Evolutionary conservation across 2,888 invertebrate genomes (phyloP).

Genomic region (Monopis laevigella): DNA sequence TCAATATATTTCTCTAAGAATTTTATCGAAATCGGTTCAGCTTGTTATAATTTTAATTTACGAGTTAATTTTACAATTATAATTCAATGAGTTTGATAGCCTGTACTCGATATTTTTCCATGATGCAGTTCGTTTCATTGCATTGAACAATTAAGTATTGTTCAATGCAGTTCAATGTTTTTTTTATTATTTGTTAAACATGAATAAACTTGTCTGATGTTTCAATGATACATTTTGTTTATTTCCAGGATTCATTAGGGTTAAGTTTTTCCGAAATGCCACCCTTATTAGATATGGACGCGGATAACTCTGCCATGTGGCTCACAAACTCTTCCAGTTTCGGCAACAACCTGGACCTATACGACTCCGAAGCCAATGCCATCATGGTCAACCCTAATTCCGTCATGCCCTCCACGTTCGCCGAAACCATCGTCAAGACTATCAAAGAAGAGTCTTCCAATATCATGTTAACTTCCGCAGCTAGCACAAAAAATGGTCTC

Average conservation of each 20-base stretch:
- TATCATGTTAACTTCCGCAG: conserved; percentile 51
- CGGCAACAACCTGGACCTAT: conserved; percentile 74
- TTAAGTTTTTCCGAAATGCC: conserved; percentile 72
- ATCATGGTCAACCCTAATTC: conserved; percentile 92
- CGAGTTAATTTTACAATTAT: no score
- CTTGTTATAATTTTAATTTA: no score
- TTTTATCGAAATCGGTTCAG: no score
- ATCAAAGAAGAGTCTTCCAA: conserved; percentile 56
- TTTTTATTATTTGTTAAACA: no score
- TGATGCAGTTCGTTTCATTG: no score
- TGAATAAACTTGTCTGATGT: no score
- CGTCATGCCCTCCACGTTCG: conserved; percentile 82
- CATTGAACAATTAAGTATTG: no score
- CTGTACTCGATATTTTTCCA: no score
- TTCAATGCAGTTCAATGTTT: no score
- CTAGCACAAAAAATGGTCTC: conserved; percentile 37
- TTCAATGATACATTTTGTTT: conserved; percentile 6
- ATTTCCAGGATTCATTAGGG: conserved; percentile 65
- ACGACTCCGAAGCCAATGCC: conserved; percentile 76
- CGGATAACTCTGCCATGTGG: conserved; percentile 69
- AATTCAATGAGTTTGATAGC: no score
- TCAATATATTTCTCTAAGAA: no score
- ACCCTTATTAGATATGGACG: conserved; percentile 72
- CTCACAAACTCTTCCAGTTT: conserved; percentile 70
- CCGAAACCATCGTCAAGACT: conserved; percentile 58